A percentile compares a stretch with the other conserved stretches of the same genome.
These are phyloP conservation scores for Carassius gibelio DNA, from an alignment of 2,113 vertebrate species.

Conservation along the genomic window DNA sequence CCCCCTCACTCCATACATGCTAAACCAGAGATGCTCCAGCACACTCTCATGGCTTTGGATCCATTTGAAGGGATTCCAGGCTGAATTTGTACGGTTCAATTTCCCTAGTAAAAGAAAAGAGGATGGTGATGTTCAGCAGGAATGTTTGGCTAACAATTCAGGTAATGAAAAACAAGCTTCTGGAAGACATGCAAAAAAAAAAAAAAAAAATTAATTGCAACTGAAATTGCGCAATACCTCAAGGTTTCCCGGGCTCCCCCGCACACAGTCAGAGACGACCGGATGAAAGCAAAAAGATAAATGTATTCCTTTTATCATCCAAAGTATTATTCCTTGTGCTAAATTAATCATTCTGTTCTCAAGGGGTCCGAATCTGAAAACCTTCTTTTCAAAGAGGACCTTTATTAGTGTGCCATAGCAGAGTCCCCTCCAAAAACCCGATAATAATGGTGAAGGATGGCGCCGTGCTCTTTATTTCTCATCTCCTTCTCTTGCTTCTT, in stretches of 20 bases:
- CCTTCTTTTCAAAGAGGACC: constrained; percentile 44
- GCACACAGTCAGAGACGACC: constrained; percentile 30
- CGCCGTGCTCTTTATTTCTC: background rate
- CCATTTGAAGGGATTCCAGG: constrained; percentile 5
- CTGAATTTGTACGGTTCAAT: background rate
- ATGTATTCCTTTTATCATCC: constrained; percentile 66
- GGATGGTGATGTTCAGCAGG: background rate
- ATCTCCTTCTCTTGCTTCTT: background rate
- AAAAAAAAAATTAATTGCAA: constrained; percentile 22
- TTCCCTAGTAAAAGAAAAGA: constrained; percentile 5
- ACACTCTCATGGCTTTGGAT: background rate
- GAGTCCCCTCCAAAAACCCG: background rate
- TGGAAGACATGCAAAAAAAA: background rate
- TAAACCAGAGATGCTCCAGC: constrained; percentile 34
- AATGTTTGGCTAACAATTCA: constrained; percentile 20
- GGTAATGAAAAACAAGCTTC: background rate
- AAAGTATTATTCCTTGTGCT: constrained; percentile 58
- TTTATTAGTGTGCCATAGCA: constrained; percentile 24
- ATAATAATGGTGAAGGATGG: constrained; percentile 34
- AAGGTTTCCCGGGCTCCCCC: constrained; percentile 43
- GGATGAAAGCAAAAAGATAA: constrained; percentile 62
- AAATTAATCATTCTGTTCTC: constrained; percentile 65
- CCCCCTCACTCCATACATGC: constrained; percentile 48
- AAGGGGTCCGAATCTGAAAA: constrained; percentile 48
- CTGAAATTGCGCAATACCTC: constrained; percentile 48